A percentile compares a stretch with the other conserved stretches of the same genome.
Conservation (phyloP, 2,113 vertebrate species). For the Xiphophorus maculatus region DNA sequence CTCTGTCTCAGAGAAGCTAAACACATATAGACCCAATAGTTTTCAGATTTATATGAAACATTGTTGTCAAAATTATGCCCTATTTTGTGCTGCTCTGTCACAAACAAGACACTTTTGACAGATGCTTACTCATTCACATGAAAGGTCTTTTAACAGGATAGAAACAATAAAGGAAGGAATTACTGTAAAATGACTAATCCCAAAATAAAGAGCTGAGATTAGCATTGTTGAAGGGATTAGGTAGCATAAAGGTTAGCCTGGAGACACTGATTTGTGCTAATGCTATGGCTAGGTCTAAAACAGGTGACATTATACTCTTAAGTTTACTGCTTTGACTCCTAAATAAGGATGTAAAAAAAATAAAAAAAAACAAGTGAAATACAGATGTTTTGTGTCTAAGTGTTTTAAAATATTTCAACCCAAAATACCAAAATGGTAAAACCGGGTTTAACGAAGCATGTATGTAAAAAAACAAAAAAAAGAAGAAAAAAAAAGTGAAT, state of each 20-base stretch:
- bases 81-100: neutral
- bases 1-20: no score
- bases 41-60: no score
- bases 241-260: neutral
- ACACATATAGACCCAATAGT: no score
- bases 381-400: neutral
- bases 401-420: no score
- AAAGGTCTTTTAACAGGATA: neutral
- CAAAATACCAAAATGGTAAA: no score
- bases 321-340: neutral
- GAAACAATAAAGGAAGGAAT: no score
- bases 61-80: no score
- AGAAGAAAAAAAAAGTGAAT: neutral
- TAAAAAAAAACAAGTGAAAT: no score
- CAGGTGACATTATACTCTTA: neutral
- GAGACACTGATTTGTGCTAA: neutral
- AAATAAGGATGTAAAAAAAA: neutral
- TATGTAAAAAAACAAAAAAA: neutral
- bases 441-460: neutral
- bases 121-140: neutral
- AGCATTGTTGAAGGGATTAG: neutral
- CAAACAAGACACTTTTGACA: no score
- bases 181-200: no score
- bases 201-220: no score
- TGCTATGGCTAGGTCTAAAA: neutral